Percentiles rank a stretch among this genome's conserved stretches.
Evolutionary conservation across 30 jellyfish, hydroid and myxozoan genomes (phyloP).

Genomic region (Chironex yamaguchii): DNA sequence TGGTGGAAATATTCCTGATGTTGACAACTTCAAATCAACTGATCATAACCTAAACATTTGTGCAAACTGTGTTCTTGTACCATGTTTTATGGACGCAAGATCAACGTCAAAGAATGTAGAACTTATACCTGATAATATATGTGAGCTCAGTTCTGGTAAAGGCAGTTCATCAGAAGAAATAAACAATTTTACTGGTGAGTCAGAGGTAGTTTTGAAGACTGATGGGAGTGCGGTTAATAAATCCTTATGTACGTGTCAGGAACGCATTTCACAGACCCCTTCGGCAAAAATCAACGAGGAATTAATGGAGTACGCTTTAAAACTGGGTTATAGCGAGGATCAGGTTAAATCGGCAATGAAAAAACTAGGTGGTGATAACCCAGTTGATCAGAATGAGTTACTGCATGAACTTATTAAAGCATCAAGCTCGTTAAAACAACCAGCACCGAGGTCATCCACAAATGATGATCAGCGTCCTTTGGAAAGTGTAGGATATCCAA

Average conservation of each 20-base stretch:
- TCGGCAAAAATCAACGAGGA: conserved; percentile 58
- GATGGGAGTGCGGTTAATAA: neutral
- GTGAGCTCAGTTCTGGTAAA: neutral
- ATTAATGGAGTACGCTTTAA: conserved; percentile 94
- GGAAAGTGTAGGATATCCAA: conserved; percentile 51
- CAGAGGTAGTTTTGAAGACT: neutral
- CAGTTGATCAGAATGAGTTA: conserved; percentile 91
- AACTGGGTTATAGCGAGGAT: conserved; percentile 90
- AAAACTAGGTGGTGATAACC: conserved; percentile 87
- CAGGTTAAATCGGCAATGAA: conserved; percentile 96
- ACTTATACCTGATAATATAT: neutral
- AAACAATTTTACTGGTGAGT: neutral
- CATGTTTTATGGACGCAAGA: neutral
- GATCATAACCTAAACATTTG: neutral
- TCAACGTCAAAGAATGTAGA: neutral
- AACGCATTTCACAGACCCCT: neutral
- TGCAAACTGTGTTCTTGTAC: neutral
- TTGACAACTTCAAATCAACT: neutral
- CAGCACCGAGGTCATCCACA: conserved; percentile 41
- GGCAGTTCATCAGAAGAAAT: neutral
- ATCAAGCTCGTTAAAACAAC: conserved; percentile 80
- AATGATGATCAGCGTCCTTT: conserved; percentile 38
- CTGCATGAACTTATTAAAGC: conserved; percentile 93
- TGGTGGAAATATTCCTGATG: neutral
- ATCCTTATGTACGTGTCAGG: neutral